Conservation (phyloP, 2,113 vertebrate genomes). For the Rhinichthys klamathensis region DNA sequence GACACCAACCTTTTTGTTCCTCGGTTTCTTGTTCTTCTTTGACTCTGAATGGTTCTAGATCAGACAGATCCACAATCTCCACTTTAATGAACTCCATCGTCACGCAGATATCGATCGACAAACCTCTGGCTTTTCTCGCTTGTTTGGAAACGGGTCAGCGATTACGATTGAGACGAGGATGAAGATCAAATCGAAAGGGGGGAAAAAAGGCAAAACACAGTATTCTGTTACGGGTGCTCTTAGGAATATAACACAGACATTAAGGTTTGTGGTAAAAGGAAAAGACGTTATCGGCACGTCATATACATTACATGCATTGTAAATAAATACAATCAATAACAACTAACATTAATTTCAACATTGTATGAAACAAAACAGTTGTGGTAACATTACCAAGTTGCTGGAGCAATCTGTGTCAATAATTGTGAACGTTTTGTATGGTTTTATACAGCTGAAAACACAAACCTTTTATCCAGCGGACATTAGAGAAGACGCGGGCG, state of each 20-base stretch:
- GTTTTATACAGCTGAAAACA: neutral
- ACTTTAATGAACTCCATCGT: neutral
- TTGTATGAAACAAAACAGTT: rapidly evolving
- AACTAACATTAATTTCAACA: neutral
- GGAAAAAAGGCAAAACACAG: neutral
- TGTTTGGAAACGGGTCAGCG: neutral
- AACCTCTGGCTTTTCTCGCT: neutral
- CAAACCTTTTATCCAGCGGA: slow-evolving; percentile 15
- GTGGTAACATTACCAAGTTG: too few relatives aligned
- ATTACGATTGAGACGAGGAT: neutral
- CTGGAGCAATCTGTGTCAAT: neutral
- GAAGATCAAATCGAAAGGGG: neutral
- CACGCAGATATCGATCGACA: too few relatives aligned
- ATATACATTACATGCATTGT: too few relatives aligned
- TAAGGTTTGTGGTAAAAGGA: too few relatives aligned
- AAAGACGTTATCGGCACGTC: neutral
- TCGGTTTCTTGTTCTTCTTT: neutral
- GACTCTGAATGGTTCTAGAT: neutral
- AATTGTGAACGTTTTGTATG: neutral
- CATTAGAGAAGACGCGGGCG: neutral
- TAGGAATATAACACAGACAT: neutral
- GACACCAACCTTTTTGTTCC: neutral
- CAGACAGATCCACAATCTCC: neutral
- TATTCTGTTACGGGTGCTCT: neutral
- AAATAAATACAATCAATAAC: neutral